phyloP scores from a whole-genome alignment of 2,797 vertebrate species.

The Phataginus tetradactyla region DNA sequence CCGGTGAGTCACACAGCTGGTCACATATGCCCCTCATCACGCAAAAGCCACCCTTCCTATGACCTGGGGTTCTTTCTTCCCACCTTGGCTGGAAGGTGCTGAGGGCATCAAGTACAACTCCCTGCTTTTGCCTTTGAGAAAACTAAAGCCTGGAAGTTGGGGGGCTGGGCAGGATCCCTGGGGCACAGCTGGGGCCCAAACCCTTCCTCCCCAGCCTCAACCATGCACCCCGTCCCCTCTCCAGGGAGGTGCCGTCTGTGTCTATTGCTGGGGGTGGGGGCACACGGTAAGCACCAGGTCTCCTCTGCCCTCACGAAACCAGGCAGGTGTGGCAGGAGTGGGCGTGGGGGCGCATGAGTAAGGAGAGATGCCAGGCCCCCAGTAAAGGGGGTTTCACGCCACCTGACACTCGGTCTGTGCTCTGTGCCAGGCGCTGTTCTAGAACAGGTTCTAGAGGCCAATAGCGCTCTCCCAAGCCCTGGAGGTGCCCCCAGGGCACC shows the following conservation, averaged over 20 bases:
- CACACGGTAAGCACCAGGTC: background rate
- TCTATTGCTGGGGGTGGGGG: too few relatives aligned
- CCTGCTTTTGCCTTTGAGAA: background rate
- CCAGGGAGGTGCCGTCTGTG: background rate
- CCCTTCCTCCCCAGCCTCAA: background rate
- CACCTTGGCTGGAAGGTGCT: background rate
- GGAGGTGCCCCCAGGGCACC: background rate
- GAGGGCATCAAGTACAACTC: accelerated
- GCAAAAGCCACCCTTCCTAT: background rate
- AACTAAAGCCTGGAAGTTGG: background rate
- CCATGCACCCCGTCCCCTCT: accelerated
- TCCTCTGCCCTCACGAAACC: background rate
- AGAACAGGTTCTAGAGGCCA: too few relatives aligned
- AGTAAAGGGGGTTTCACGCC: accelerated
- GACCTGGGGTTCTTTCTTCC: background rate
- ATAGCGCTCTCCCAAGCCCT: background rate
- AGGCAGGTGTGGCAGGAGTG: accelerated
- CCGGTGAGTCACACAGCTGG: background rate
- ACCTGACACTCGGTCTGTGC: background rate
- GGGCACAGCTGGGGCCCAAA: background rate
- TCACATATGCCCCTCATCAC: background rate
- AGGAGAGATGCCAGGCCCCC: background rate
- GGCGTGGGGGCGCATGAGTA: accelerated
- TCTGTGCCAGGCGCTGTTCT: background rate
- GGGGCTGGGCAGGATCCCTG: accelerated